These are phyloP conservation scores for Phataginus tetradactyla DNA, from an alignment of 2,797 vertebrate species.

Conservation along the genomic window DNA sequence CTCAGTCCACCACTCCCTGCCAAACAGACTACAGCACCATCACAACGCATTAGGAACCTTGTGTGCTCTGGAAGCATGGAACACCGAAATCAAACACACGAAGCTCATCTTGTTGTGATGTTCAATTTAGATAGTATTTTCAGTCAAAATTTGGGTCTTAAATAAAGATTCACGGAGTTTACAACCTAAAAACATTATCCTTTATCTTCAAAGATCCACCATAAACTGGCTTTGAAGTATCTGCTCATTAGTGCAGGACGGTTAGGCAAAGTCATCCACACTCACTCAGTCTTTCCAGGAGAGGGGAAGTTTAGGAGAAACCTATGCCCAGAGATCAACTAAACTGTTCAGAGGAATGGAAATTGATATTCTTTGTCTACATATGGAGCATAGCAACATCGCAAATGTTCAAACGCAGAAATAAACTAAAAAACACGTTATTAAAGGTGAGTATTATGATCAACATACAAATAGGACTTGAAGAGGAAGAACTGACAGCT, in stretches of 20 bases:
- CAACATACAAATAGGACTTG: not conserved
- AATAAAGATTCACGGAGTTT: not conserved
- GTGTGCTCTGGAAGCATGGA: not conserved
- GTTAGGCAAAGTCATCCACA: not conserved
- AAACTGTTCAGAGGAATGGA: not conserved
- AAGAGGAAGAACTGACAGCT: not conserved
- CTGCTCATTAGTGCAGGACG: not conserved
- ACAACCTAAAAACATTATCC: not conserved
- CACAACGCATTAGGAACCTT: no score
- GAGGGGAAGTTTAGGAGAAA: not conserved
- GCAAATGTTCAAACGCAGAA: not conserved
- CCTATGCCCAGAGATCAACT: not conserved
- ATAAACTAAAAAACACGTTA: not conserved
- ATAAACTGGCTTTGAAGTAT: not conserved
- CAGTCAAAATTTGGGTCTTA: not conserved
- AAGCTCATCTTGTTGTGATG: not conserved
- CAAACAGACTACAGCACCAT: not conserved
- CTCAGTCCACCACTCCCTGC: not conserved
- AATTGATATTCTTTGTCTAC: not conserved
- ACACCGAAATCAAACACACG: not conserved
- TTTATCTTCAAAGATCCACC: not conserved
- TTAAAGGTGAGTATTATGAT: not conserved
- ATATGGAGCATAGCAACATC: not conserved
- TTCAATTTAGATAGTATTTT: not conserved
- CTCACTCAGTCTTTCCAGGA: not conserved